Conservation (phyloP, 2,113 vertebrate species). For the Pomatorhinus ruficollis region DNA sequence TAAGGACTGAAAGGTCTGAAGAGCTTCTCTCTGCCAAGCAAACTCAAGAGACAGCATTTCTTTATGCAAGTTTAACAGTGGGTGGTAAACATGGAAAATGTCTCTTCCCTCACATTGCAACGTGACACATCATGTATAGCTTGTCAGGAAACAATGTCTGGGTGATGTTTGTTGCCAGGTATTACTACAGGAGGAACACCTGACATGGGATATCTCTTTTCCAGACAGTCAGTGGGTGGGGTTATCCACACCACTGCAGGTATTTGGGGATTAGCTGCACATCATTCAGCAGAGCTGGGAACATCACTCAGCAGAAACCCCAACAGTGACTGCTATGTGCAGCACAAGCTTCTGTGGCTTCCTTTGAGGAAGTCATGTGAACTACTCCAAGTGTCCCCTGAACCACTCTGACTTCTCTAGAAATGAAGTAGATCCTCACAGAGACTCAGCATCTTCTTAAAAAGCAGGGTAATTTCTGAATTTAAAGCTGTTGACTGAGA, state of each 20-base stretch:
- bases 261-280: constrained; percentile 35
- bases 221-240: neutral
- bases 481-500: neutral
- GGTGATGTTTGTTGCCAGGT: constrained; percentile 12
- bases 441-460: neutral
- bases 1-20: neutral
- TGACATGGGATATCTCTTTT: neutral
- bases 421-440: neutral
- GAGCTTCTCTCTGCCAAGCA: neutral
- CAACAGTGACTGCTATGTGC: neutral
- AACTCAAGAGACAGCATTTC: neutral
- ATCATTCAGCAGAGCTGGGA: neutral
- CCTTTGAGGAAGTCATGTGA: neutral
- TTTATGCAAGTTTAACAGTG: neutral
- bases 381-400: neutral
- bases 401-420: neutral
- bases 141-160: constrained; percentile 24
- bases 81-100: constrained; percentile 6
- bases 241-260: neutral
- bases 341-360: neutral
- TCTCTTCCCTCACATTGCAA: neutral
- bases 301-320: neutral
- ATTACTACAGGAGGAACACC: neutral
- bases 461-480: neutral
- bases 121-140: neutral